These are phyloP conservation scores for Drosophila dunni DNA, from an alignment of 1,140 invertebrate genomes.

Conservation along the genomic window DNA sequence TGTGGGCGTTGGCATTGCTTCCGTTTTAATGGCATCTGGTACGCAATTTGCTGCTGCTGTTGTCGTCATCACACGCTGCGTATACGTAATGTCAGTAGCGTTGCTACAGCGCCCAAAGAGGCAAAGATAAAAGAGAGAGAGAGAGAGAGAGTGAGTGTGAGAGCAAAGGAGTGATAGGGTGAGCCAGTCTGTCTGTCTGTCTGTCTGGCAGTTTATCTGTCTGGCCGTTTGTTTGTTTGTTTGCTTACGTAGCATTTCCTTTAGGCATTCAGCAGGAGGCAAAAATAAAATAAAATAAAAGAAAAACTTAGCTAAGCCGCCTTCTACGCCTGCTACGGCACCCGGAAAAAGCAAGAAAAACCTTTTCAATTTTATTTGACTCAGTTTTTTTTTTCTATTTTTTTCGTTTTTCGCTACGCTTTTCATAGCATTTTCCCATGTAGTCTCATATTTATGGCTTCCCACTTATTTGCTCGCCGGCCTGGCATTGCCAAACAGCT, in stretches of 20 bases:
- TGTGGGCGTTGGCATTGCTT: conserved; percentile 61
- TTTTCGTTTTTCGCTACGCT: conserved; percentile 27
- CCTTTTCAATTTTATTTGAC: conserved; percentile 64
- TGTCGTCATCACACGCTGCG: conserved; percentile 61
- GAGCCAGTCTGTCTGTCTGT: background rate
- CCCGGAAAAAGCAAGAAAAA: conserved; percentile 35
- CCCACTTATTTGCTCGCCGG: conserved; percentile 59
- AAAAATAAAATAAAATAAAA: background rate
- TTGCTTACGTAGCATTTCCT: conserved; percentile 67
- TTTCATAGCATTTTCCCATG: conserved; percentile 56
- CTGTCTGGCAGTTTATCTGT: conserved; percentile 1
- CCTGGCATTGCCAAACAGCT: conserved; percentile 43
- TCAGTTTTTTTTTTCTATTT: conserved; percentile 20
- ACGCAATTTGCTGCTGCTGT: conserved; percentile 56
- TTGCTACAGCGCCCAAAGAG: conserved; percentile 1
- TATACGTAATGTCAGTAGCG: conserved; percentile 66
- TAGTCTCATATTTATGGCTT: conserved; percentile 66
- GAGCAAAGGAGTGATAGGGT: background rate
- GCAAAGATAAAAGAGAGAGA: no score
- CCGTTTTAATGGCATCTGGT: conserved; percentile 73
- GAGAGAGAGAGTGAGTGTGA: no score
- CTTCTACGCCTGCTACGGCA: conserved; percentile 20
- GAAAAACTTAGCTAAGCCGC: conserved; percentile 31
- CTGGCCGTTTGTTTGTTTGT: conserved; percentile 41
- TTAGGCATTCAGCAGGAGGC: conserved; percentile 14